phyloP scores from a whole-genome alignment of 2,797 vertebrate species.

The Pitangus sulphuratus region DNA sequence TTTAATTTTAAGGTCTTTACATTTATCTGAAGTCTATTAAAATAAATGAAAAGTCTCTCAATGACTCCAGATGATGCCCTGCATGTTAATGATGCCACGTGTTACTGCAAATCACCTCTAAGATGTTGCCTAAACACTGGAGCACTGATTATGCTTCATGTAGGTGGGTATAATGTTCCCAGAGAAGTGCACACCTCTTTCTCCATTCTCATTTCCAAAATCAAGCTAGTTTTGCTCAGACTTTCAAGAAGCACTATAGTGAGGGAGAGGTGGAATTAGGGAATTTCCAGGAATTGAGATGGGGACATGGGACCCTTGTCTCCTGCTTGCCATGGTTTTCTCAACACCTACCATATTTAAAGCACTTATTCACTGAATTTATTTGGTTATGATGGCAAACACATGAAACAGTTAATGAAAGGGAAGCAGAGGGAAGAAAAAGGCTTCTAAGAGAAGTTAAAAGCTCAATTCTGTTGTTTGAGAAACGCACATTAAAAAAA shows the following conservation, averaged over 20 bases:
- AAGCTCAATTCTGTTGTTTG: background rate
- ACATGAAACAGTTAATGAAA: background rate
- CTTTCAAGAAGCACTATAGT: background rate
- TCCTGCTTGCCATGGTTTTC: background rate
- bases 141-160: background rate
- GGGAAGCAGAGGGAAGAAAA: background rate
- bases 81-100: constrained; percentile 1
- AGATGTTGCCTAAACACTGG: constrained; percentile 14
- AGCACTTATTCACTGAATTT: background rate
- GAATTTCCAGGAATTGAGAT: background rate
- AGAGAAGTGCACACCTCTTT: background rate
- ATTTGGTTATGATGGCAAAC: background rate
- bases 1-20: constrained; percentile 64
- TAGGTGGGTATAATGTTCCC: background rate
- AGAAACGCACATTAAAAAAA: background rate
- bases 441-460: background rate
- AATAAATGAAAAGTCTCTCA: constrained; percentile 59
- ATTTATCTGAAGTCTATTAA: constrained; percentile 45
- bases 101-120: constrained; percentile 30
- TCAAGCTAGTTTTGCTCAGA: background rate
- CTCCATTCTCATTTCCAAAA: background rate
- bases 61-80: constrained; percentile 13
- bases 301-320: background rate
- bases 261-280: background rate
- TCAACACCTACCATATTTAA: background rate